Evolutionary conservation across 2,888 invertebrate genomes (phyloP), one percentile per base, ranked within the genome.

Genomic region (Sarcophaga carnaria): DNA sequence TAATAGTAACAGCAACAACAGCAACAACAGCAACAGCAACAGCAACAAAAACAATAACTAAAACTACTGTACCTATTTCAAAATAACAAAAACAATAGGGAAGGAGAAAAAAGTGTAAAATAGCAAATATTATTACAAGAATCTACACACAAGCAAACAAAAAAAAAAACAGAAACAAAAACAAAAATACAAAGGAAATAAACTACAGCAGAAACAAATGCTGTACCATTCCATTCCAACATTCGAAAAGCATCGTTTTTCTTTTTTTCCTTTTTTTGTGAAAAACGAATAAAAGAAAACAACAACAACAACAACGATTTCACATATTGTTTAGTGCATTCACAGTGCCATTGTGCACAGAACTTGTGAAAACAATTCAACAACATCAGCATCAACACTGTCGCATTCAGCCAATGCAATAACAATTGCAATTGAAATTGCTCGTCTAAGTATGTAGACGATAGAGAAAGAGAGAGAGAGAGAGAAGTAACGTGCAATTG

Each of bases 321-420:
- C 54, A 54, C 72, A 67, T 78, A 67, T 74, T 74, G 47, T 25
- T 54, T 54, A 14, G 54, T 75, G 49, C 69, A 74, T 67, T 76
- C 67, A 67, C 75, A 60, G 22, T 49, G 12, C 20, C 37, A 59
- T 69, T 83, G 62, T 59, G 80, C 20, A 20, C 25, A 63, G 70
- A 79, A 75, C 80, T 67, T 70, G 54, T 83, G 80, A 83, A 76
- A 80, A 80, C 80, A 76, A 80, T 86, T 86, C 77, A 72, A 83
- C 83, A 83, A 54, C 70, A 64, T 37, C 45, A 74, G 22, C 81
- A 69, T 54, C 60, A 60, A 75, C 79, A 72, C n/a, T 66, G 14
- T 14, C 12, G 4, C 4, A 12, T 54, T 10, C 4, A 54, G 22
- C 27, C 54, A 70, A 1, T 10, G 54, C 64, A 59, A 60, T 71